These are phyloP conservation scores for Elmis aenea DNA, from an alignment of 2,888 invertebrate species.

Conservation along the genomic window DNA sequence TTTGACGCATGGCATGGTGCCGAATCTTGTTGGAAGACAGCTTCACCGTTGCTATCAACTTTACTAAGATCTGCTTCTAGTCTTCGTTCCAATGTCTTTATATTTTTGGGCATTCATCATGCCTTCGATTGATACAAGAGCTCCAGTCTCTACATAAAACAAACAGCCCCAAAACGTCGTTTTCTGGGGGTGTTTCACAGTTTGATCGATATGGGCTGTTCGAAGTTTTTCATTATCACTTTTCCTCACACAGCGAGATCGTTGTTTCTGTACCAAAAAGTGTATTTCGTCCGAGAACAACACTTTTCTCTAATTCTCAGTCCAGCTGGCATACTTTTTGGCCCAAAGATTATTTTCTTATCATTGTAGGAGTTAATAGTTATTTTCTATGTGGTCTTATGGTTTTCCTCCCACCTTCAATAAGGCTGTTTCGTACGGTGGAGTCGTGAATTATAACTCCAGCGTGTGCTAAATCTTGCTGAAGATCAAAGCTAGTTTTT, in stretches of 20 bases:
- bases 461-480: too few species aligned
- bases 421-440: conserved; percentile 6
- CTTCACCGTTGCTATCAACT: too few species aligned
- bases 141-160: too few species aligned
- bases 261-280: conserved; percentile 13
- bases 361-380: conserved; percentile 11
- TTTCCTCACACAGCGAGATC: conserved; percentile 7
- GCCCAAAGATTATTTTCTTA: conserved; percentile 12
- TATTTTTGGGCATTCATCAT: too few species aligned
- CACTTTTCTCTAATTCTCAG: conserved; percentile 14
- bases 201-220: conserved; percentile 10
- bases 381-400: conserved; percentile 11
- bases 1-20: too few species aligned
- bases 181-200: conserved; percentile 4
- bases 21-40: too few species aligned
- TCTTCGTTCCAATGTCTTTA: too few species aligned
- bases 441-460: too few species aligned
- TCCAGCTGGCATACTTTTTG: conserved; percentile 11
- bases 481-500: too few species aligned
- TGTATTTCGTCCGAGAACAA: conserved; percentile 13
- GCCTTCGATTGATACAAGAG: too few species aligned
- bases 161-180: conserved; percentile 9
- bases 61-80: too few species aligned
- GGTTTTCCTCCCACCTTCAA: conserved; percentile 12
- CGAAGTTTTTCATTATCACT: conserved; percentile 8